Percentiles rank a stretch among this genome's conserved stretches.
Evolutionary conservation across 2,888 invertebrate genomes (phyloP).

Genomic region (Erebia aethiops): DNA sequence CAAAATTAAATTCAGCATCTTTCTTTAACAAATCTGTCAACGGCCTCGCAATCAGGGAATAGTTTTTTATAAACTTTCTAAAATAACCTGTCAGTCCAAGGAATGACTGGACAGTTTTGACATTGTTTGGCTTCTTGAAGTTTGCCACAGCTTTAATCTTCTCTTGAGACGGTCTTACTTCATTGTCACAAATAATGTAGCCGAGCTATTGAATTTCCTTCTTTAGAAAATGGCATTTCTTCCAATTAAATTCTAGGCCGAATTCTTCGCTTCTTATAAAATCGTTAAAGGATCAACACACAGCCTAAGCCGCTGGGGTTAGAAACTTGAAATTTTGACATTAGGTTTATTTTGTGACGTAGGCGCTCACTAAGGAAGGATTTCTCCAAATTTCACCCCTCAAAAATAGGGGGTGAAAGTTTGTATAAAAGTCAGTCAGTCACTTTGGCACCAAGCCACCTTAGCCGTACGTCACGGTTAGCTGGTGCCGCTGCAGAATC

Average conservation of each 20-base stretch:
- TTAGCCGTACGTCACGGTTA: too few relatives aligned
- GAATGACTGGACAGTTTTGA: constrained; percentile 42
- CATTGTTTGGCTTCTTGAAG: constrained; percentile 37
- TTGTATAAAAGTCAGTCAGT: too few relatives aligned
- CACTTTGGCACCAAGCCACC: too few relatives aligned
- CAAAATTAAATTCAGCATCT: neutral
- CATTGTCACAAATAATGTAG: constrained; percentile 34
- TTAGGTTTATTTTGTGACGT: too few relatives aligned
- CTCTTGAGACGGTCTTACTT: constrained; percentile 37
- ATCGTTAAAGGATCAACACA: too few relatives aligned
- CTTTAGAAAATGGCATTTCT: constrained; percentile 50
- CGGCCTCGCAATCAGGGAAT: constrained; percentile 43
- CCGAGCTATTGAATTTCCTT: constrained; percentile 44
- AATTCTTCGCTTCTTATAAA: constrained; percentile 26
- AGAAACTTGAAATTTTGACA: too few relatives aligned
- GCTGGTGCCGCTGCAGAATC: too few relatives aligned
- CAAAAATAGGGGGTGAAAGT: too few relatives aligned
- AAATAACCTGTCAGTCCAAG: constrained; percentile 44
- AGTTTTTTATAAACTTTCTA: constrained; percentile 44
- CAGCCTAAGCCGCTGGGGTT: too few relatives aligned
- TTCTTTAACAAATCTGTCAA: constrained; percentile 39
- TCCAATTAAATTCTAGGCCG: constrained; percentile 40
- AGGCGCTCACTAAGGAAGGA: too few relatives aligned
- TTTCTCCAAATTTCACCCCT: too few relatives aligned
- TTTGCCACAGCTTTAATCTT: constrained; percentile 40